Percentiles rank a stretch among this genome's conserved stretches.
Conservation (phyloP, 2,113 vertebrate genomes). For the Daphoenositta chrysoptera region DNA sequence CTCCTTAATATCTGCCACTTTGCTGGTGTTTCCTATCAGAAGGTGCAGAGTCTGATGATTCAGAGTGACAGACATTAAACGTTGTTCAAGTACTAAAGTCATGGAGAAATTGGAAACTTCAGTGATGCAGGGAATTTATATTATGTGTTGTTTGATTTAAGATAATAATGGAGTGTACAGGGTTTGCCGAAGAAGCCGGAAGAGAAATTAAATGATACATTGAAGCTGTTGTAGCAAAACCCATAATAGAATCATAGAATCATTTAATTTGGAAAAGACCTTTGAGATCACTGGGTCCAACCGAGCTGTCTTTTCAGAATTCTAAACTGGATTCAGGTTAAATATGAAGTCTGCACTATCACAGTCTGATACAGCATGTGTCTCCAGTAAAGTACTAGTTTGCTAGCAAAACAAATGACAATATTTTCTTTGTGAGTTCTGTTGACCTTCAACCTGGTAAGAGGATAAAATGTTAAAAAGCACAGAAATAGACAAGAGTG, state of each 20-base stretch:
- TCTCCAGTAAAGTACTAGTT: neutral
- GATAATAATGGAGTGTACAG: neutral
- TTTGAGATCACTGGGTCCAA: neutral
- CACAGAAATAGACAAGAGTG: neutral
- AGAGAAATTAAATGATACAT: neutral
- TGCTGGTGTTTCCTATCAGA: neutral
- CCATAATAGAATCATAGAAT: neutral
- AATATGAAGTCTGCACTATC: neutral
- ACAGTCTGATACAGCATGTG: neutral
- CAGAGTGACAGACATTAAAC: neutral
- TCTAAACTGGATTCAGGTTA: neutral
- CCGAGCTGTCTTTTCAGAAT: neutral
- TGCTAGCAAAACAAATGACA: neutral
- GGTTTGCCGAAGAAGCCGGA: neutral
- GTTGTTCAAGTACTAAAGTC: neutral
- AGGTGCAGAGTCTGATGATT: neutral
- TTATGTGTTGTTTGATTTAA: neutral
- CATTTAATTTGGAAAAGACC: neutral
- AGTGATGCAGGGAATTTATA: neutral
- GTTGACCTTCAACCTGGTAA: conserved; percentile 20
- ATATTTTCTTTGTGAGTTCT: conserved; percentile 9
- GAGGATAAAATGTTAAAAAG: conserved; percentile 23
- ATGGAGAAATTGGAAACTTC: neutral
- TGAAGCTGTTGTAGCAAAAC: neutral
- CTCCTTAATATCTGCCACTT: neutral